Conservation (phyloP, 2,797 vertebrate species). For the Glossophaga mutica region DNA sequence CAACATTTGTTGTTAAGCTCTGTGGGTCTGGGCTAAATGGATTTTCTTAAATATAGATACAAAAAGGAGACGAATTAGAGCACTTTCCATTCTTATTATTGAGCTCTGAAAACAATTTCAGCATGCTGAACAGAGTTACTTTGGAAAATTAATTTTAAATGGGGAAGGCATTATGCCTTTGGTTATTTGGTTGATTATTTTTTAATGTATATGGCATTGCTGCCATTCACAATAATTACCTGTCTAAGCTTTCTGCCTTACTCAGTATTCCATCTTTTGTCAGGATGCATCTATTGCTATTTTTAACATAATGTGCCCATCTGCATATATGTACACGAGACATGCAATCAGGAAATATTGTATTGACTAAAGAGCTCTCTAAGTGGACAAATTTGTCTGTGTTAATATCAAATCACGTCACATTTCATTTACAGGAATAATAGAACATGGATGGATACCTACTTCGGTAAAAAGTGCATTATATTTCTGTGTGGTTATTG, state of each 20-base stretch:
- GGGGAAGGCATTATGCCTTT: conserved; percentile 35
- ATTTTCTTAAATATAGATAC: conserved; percentile 46
- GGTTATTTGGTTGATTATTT: conserved; percentile 61
- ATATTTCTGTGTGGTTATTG: conserved; percentile 67
- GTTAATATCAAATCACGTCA: conserved; percentile 78
- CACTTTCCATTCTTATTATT: conserved; percentile 37
- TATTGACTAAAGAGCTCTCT: conserved; percentile 37
- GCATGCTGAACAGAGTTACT: conserved; percentile 13
- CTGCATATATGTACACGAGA: background rate
- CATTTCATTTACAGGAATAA: conserved; percentile 79
- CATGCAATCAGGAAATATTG: background rate
- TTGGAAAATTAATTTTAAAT: conserved; percentile 66
- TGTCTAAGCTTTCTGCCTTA: conserved; percentile 45
- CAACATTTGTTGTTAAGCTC: conserved; percentile 45
- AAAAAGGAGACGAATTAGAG: conserved; percentile 8
- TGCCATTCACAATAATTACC: conserved; percentile 61
- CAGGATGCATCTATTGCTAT: conserved; percentile 24
- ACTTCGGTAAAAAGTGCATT: conserved; percentile 59
- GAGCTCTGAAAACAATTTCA: conserved; percentile 55
- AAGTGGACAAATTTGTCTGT: conserved; percentile 67
- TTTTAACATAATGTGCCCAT: conserved; percentile 31
- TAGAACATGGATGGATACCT: conserved; percentile 73
- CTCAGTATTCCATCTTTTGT: background rate
- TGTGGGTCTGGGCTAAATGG: background rate
- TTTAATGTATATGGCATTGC: conserved; percentile 37